Conservation (phyloP, 2,888 invertebrate species). For the Athetis lepigone region DNA sequence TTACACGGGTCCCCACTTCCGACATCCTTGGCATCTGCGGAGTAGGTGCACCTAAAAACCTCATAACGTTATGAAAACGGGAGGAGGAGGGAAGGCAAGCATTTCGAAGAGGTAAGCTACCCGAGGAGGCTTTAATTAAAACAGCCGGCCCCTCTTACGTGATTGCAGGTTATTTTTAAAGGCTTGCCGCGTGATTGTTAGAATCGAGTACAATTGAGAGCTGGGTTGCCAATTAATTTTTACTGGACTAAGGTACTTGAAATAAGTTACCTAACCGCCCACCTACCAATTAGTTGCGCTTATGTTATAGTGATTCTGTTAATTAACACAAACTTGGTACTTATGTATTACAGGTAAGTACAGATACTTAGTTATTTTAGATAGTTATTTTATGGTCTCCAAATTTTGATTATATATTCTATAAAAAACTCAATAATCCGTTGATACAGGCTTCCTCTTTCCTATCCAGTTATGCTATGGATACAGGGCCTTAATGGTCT, state of each 20-base stretch:
- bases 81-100: conserved; percentile 27
- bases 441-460: too few relatives aligned
- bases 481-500: too few relatives aligned
- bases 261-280: background rate
- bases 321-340: conserved; percentile 1
- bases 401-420: too few relatives aligned
- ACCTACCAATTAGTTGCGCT: conserved; percentile 5
- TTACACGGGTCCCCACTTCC: conserved; percentile 27
- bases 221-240: conserved; percentile 25
- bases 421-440: too few relatives aligned
- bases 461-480: too few relatives aligned
- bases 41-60: conserved; percentile 33
- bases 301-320: conserved; percentile 16
- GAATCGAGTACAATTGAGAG: conserved; percentile 20
- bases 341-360: too few relatives aligned
- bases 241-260: conserved; percentile 14
- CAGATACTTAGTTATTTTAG: too few relatives aligned
- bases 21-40: conserved; percentile 13
- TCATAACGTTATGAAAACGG: conserved; percentile 48
- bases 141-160: conserved; percentile 18
- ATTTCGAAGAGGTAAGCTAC: conserved; percentile 28
- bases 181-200: conserved; percentile 22
- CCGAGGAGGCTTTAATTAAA: conserved; percentile 49
- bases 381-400: too few relatives aligned
- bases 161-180: conserved; percentile 28